These are phyloP conservation scores for Drosophila subsilvestris DNA, from an alignment of 2,888 invertebrate genomes.

Conservation along the genomic window DNA sequence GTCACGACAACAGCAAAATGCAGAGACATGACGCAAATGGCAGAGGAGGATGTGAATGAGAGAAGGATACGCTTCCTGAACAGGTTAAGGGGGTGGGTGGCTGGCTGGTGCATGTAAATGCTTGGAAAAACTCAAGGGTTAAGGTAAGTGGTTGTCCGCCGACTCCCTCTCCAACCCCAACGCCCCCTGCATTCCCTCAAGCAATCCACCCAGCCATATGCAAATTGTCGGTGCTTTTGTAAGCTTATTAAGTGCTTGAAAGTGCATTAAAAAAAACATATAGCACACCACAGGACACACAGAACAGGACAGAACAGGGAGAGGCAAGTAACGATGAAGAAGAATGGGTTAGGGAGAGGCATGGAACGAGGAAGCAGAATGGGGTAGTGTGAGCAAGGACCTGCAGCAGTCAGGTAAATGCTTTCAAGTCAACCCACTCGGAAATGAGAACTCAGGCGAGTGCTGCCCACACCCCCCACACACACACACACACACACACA, in stretches of 20 bases:
- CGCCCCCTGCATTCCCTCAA: not conserved
- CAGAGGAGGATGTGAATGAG: slow-evolving; percentile 27
- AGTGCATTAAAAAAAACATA: slow-evolving; percentile 58
- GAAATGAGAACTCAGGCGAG: slow-evolving; percentile 33
- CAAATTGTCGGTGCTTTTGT: slow-evolving; percentile 67
- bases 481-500: not conserved
- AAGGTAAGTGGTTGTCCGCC: slow-evolving; percentile 54
- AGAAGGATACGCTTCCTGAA: slow-evolving; percentile 15
- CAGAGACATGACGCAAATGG: slow-evolving; percentile 21
- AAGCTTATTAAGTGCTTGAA: slow-evolving; percentile 76
- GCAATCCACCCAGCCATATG: slow-evolving; percentile 36
- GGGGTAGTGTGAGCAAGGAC: slow-evolving; percentile 15
- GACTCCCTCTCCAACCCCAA: slow-evolving; percentile 9
- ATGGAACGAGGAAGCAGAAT: too few species aligned
- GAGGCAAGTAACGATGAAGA: slow-evolving; percentile 29
- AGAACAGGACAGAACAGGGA: slow-evolving; percentile 5
- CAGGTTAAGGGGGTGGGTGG: not conserved
- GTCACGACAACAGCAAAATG: slow-evolving; percentile 10
- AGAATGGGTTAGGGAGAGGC: not conserved
- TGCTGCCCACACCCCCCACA: slow-evolving; percentile 18
- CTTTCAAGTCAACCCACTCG: slow-evolving; percentile 55
- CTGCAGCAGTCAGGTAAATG: slow-evolving; percentile 37
- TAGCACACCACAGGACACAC: not conserved
- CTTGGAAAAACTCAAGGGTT: slow-evolving; percentile 71
- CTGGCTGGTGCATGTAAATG: slow-evolving; percentile 55